Evolutionary conservation across 1,140 invertebrate genomes (phyloP), one percentile per base, ranked within the genome.

Genomic region (Colletes gigas): DNA sequence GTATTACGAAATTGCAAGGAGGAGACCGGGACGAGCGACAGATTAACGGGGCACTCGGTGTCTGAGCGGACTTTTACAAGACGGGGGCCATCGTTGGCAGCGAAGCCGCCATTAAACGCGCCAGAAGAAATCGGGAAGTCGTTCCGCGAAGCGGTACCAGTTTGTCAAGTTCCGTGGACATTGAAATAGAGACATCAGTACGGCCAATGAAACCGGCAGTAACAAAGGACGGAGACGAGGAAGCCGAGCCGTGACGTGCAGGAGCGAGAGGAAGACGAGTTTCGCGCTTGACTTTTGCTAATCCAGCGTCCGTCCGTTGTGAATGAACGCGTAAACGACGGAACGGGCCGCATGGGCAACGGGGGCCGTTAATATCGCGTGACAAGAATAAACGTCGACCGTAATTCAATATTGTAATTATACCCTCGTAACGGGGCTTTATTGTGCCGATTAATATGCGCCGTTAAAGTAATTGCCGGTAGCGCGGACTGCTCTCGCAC

Each of bases 401-500:
- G 89, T 92, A 92, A 93, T 92, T 92, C 91, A 93, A 93, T 92
- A 92, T 91, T 92, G 91, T 93, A 93, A 93, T 93, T 92, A 93
- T 90, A 92, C 80, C 83, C 89, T 91, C 89, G 87, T 91, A 90
- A 92, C 81, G 78, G 81, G 60, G 84, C 71, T 92, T 92, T 93
- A 93, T 92, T 92, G 88, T 90, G 84, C 84, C 91, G 90, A 93
- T 92, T 93, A 93, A 92, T 92, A 91, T 89, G 90, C 87, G 85
- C 89, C 90, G 89, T 92, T 92, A 91, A 92, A 91, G 87, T 89
- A 88, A 90, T 92, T 90, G 88, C 88, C 75, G 83, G 83, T 78
- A 68, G 78, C 82, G 55, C 21, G 54, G 80, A 86, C 76, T 78
- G 75, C 62, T 82, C 75, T 75, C 57, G 57, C 73, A 78, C 47